A percentile compares a stretch with the other conserved stretches of the same genome.
phyloP scores from a whole-genome alignment of 2,113 vertebrate genomes.

The Ciconia boyciana region DNA sequence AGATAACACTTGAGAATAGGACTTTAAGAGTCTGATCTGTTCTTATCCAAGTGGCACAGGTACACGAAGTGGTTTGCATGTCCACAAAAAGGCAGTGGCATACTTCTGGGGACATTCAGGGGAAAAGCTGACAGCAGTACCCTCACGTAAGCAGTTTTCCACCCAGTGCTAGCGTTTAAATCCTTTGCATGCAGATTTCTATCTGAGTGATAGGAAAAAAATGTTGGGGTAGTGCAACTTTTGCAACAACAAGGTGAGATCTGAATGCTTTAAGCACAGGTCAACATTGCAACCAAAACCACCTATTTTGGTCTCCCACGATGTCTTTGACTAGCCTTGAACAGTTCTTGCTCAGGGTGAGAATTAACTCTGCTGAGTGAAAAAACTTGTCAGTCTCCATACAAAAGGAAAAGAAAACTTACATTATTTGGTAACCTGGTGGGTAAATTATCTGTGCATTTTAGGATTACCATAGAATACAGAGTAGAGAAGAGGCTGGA shows the following conservation, averaged over 20 bases:
- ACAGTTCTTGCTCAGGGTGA: neutral
- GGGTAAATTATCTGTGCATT: neutral
- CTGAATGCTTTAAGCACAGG: neutral
- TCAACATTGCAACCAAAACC: rapidly evolving
- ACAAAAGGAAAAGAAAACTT: neutral
- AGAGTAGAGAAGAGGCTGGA: neutral
- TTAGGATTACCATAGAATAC: neutral
- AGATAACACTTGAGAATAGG: neutral
- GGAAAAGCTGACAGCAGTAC: neutral
- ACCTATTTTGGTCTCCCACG: rapidly evolving
- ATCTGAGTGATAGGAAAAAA: neutral
- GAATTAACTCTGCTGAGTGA: neutral
- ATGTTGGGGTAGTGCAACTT: neutral
- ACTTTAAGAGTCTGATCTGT: neutral
- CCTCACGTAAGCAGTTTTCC: neutral
- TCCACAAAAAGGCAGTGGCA: neutral
- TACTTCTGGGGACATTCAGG: neutral
- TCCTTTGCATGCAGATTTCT: neutral
- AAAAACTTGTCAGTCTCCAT: neutral
- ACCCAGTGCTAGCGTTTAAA: rapidly evolving
- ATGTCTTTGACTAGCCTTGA: neutral
- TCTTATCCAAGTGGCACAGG: neutral
- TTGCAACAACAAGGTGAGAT: neutral
- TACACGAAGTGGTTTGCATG: rapidly evolving
- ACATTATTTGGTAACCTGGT: no score